Conservation (phyloP, 2,888 invertebrate genomes). For the Microctonus hyperodae region DNA sequence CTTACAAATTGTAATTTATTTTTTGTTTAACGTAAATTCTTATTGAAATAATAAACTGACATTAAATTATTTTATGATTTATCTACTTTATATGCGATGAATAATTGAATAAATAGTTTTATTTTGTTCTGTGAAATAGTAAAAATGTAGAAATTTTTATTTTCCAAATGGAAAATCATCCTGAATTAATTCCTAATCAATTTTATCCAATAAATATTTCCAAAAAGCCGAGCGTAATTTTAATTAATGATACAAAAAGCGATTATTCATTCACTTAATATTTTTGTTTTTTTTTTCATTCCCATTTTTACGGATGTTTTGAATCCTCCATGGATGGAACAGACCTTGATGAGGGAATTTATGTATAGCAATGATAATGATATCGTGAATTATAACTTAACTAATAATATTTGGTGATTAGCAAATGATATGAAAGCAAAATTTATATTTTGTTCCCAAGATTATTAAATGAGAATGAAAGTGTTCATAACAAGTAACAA, state of each 20-base stretch:
- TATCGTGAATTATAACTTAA: constrained; percentile 45
- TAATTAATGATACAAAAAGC: neutral
- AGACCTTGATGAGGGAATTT: constrained; percentile 49
- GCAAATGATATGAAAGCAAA: constrained; percentile 49
- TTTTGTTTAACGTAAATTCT: neutral
- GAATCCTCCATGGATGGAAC: constrained; percentile 52
- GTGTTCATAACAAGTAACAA: too few relatives aligned
- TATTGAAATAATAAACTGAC: neutral
- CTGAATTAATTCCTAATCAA: neutral
- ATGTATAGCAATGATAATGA: constrained; percentile 37
- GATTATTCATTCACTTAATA: neutral
- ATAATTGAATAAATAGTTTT: neutral
- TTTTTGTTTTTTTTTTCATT: neutral
- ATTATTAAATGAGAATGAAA: constrained; percentile 16
- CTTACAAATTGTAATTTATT: neutral
- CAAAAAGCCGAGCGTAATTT: neutral
- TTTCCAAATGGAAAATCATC: neutral
- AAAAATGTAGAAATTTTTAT: too few relatives aligned
- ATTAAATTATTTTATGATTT: neutral
- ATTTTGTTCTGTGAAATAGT: too few relatives aligned
- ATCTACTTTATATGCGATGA: neutral
- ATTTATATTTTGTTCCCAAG: constrained; percentile 30
- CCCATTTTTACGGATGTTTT: constrained; percentile 44
- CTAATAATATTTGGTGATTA: constrained; percentile 50
- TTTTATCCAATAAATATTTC: neutral